Evolutionary conservation across 2,888 invertebrate species (phyloP).

Genomic region (Junonia oenone): DNA sequence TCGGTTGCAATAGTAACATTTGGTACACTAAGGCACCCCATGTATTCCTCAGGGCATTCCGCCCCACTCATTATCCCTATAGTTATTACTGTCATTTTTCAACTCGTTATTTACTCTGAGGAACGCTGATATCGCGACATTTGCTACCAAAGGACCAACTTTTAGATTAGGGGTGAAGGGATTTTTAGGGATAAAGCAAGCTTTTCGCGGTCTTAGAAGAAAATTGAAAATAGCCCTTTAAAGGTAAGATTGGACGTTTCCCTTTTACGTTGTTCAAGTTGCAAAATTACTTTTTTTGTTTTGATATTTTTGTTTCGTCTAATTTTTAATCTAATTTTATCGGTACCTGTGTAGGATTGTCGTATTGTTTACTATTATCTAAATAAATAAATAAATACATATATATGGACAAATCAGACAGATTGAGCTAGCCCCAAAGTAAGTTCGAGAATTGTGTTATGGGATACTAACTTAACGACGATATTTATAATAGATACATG

Average conservation of each 20-base stretch:
- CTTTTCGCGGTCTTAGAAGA: constrained; percentile 57
- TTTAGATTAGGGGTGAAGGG: constrained; percentile 64
- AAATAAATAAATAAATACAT: too few relatives aligned
- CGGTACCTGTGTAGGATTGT: not conserved
- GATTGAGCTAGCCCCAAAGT: too few relatives aligned
- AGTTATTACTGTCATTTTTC: constrained; percentile 80
- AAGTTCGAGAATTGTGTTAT: too few relatives aligned
- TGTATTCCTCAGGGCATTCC: constrained; percentile 74
- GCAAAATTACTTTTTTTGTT: not conserved
- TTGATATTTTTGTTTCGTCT: not conserved
- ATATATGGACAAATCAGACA: too few relatives aligned
- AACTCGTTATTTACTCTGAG: constrained; percentile 79
- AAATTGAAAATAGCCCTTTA: constrained; percentile 72
- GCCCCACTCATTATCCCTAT: constrained; percentile 76
- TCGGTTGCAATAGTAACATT: constrained; percentile 58
- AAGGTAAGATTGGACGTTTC: constrained; percentile 35
- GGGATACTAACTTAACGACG: too few relatives aligned
- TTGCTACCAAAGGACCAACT: constrained; percentile 60
- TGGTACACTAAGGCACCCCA: constrained; percentile 60
- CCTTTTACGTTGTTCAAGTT: constrained; percentile 3
- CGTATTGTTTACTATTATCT: not conserved
- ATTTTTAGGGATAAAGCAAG: constrained; percentile 51
- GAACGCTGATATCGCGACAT: constrained; percentile 74
- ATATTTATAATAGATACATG: too few relatives aligned
- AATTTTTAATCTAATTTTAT: not conserved